These are phyloP conservation scores for Platyscapa corneri DNA, from an alignment of 1,140 invertebrate species.

Conservation along the genomic window DNA sequence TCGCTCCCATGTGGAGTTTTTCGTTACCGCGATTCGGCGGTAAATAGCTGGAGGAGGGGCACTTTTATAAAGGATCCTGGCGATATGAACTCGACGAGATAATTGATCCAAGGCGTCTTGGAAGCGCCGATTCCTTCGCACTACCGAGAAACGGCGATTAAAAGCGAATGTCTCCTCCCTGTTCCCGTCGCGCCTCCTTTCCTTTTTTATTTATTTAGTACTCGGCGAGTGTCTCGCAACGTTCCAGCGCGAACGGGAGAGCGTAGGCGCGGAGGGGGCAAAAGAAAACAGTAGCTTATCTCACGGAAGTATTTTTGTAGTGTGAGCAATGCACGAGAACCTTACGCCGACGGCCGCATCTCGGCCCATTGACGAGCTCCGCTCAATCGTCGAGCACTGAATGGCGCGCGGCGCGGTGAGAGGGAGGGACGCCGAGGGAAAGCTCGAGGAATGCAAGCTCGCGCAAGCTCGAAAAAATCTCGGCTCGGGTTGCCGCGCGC, in stretches of 20 bases:
- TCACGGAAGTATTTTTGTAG: constrained; percentile 49
- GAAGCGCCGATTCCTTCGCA: no score
- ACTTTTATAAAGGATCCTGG: no score
- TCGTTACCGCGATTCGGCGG: no score
- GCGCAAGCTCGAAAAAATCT: constrained; percentile 22
- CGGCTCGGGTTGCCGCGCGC: background rate
- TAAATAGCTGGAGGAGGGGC: no score
- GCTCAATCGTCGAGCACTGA: no score
- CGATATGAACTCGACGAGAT: background rate
- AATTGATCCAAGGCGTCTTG: background rate
- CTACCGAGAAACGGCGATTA: background rate
- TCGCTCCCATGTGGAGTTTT: no score
- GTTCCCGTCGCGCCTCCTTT: no score
- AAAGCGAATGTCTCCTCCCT: background rate
- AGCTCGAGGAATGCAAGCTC: constrained; percentile 9
- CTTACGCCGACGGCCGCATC: background rate
- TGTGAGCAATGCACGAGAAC: constrained; percentile 27
- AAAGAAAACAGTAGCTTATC: constrained; percentile 34
- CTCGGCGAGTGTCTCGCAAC: background rate
- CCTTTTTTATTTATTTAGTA: background rate
- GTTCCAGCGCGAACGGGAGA: background rate
- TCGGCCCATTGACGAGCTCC: background rate
- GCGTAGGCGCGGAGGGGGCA: background rate
- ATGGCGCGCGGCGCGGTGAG: no score
- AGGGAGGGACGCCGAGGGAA: no score